phyloP scores from a whole-genome alignment of 2,113 vertebrate species.

The Ibidorhyncha struthersii region DNA sequence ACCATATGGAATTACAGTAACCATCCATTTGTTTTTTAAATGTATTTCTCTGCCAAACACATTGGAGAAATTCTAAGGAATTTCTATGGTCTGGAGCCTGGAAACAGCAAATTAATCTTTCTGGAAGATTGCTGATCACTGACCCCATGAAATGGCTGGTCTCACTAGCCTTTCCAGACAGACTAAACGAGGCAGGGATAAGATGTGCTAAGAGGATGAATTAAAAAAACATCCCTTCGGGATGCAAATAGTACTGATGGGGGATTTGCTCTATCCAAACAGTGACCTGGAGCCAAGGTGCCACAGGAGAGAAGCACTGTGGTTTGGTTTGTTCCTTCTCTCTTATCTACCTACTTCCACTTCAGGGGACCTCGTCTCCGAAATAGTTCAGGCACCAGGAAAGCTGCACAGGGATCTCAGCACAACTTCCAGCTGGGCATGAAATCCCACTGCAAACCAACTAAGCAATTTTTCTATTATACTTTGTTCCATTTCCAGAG shows the following conservation, averaged over 20 bases:
- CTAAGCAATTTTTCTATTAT: not conserved
- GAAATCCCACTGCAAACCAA: not conserved
- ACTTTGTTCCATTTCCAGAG: not conserved
- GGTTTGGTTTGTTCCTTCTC: not conserved
- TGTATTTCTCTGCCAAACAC: not conserved
- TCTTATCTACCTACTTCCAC: not conserved
- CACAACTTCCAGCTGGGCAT: not conserved
- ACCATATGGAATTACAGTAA: slow-evolving; percentile 28
- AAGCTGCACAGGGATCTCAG: not conserved
- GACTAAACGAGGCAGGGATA: not conserved
- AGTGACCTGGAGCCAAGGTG: not conserved
- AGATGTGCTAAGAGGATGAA: slow-evolving; percentile 37
- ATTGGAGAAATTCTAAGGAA: not conserved
- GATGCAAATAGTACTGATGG: not conserved
- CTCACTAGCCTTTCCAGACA: not conserved
- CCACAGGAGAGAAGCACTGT: not conserved
- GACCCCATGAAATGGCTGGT: not conserved
- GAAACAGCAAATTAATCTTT: not conserved
- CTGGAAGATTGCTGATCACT: not conserved
- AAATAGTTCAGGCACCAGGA: not conserved
- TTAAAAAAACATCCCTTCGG: not conserved
- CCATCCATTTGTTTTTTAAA: not conserved
- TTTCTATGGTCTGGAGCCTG: not conserved
- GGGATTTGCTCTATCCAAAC: slow-evolving; percentile 9
- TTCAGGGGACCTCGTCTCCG: not conserved